Base-by-base conservation (phyloP, 53 echinoderm and acorn worm species). In the Echinarachnius parma region DNA sequence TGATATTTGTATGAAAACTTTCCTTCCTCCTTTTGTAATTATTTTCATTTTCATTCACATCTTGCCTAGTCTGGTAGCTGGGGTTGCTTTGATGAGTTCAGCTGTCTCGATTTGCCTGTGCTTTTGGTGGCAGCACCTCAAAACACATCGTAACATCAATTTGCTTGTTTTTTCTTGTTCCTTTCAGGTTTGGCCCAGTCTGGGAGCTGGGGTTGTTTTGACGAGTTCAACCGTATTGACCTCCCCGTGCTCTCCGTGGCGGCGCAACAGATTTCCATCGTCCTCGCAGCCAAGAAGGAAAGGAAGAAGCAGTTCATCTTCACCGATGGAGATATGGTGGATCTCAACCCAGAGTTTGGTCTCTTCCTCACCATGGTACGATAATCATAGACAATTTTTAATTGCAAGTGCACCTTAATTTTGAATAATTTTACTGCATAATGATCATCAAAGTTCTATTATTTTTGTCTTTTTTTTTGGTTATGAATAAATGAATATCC, bases 151-250 rank as follows among this genome's bases (percentile, higher is more conserved):
- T 61, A 9, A 10, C 9, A 10, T 61, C 28, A 44, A 16, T 20
- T 47, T 46, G 13, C 4, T 20, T 70, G 71, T 50, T 22, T 49
- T 53, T n/a, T 48, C 36, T 18, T 34, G 19, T 60, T 42, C 13
- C 2, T 15, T 52, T 9, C 55, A 90, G 90, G 98, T 55, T 81
- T 98, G 29, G 98, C 98, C 28, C 98, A 98, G 83, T 98, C 98
- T 7, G 98, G 98, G 18, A 86, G 86, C 78, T 98, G 98, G 98
- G 98, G 98, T 15, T 98, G 98, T 57, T 98, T 98, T 46, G 98
- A 98, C 50, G 98, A 98, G 83, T 98, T 98, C 64, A 98, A 98
- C 37, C 85, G 98, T 48, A 98, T 98, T 28, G 98, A 98, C 44
- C 60, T 98, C 11, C 98, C 98, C 1, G 98, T 98, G 66, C 80